These are phyloP conservation scores for Propithecus coquereli DNA, from an alignment of 2,113 vertebrate species.

Conservation along the genomic window DNA sequence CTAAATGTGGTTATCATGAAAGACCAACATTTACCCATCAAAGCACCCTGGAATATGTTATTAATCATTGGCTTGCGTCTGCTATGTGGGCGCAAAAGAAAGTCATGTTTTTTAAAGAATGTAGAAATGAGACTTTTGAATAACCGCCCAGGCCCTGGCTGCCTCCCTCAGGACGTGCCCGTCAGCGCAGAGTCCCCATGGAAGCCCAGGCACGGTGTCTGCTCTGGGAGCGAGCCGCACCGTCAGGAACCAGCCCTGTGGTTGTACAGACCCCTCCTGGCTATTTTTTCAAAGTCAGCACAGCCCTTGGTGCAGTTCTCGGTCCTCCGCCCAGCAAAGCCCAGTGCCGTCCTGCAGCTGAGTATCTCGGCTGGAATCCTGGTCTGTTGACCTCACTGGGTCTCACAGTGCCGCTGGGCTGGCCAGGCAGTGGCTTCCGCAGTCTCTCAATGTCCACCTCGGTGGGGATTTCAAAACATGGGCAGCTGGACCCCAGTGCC, in stretches of 20 bases:
- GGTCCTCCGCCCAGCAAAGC: background rate
- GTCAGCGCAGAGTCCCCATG: too few relatives aligned
- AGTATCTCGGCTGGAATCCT: background rate
- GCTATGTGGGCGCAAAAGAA: background rate
- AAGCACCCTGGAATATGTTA: background rate
- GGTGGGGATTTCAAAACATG: background rate
- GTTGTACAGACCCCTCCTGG: accelerated
- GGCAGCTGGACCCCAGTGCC: background rate
- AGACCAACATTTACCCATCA: background rate
- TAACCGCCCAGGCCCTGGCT: background rate
- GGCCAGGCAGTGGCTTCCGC: background rate
- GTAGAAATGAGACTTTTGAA: background rate
- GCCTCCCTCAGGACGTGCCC: background rate
- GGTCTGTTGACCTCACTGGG: background rate
- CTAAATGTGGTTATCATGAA: background rate
- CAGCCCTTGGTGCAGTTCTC: too few relatives aligned
- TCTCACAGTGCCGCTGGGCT: background rate
- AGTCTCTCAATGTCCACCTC: background rate
- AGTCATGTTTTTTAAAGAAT: background rate
- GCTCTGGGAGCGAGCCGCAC: background rate
- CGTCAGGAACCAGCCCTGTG: accelerated
- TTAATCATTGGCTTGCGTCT: background rate
- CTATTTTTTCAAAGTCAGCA: background rate
- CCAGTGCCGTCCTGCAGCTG: background rate
- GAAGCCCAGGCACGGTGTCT: accelerated